These are phyloP conservation scores for Leptinotarsa defecta DNA, from an alignment of 1,140 invertebrate species.

Conservation along the genomic window DNA sequence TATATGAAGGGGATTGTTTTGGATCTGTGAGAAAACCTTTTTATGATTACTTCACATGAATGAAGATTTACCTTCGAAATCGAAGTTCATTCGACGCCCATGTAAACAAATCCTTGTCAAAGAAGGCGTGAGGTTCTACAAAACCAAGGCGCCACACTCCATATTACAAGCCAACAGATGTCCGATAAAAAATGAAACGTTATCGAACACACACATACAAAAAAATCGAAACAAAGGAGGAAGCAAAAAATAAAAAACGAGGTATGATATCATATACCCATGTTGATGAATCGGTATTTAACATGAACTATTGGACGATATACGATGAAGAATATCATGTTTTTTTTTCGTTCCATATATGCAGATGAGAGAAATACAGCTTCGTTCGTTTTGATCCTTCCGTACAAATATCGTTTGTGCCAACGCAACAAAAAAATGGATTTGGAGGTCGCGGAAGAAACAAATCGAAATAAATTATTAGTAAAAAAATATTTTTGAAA, in stretches of 20 bases:
- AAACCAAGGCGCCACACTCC: conserved; percentile 33
- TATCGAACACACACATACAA: conserved; percentile 17
- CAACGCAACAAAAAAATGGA: too few species aligned
- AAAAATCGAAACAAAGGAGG: neutral
- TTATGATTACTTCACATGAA: too few species aligned
- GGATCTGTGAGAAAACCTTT: too few species aligned
- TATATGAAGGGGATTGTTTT: too few species aligned
- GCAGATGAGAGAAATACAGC: too few species aligned
- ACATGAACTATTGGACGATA: neutral
- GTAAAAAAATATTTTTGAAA: too few species aligned
- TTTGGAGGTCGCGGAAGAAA: too few species aligned
- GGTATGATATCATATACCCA: neutral
- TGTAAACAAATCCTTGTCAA: neutral
- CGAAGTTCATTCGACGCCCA: neutral
- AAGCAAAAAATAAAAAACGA: conserved; percentile 6
- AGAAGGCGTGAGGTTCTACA: neutral
- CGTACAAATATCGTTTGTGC: too few species aligned
- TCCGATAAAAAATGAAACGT: conserved; percentile 30
- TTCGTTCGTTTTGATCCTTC: too few species aligned
- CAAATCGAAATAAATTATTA: too few species aligned
- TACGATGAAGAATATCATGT: neutral
- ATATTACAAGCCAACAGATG: conserved; percentile 38
- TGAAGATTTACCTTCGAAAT: neutral
- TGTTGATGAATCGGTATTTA: conserved; percentile 8
- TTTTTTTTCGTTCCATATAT: neutral